Percentiles rank a stretch among this genome's conserved stretches.
These are phyloP conservation scores for Enhydra lutris DNA, from an alignment of 2,113 vertebrate genomes.

Conservation along the genomic window DNA sequence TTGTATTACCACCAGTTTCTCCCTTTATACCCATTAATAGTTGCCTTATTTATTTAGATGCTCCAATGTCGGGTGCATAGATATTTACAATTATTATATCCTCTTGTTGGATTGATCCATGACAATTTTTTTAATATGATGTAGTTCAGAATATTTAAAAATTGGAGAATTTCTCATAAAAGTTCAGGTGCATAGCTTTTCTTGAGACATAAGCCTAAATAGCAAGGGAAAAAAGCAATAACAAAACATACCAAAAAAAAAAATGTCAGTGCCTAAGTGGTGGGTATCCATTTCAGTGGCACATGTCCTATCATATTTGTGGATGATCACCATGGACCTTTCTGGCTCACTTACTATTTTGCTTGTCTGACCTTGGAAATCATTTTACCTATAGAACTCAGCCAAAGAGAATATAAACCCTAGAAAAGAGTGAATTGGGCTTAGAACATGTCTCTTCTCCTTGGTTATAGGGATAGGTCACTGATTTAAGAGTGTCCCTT, in stretches of 20 bases:
- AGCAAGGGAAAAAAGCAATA: neutral
- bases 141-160: neutral
- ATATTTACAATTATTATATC: neutral
- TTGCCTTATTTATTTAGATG: neutral
- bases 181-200: neutral
- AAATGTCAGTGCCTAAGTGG: neutral
- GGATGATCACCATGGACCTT: neutral
- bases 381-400: neutral
- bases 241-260: neutral
- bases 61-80: neutral
- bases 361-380: neutral
- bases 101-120: neutral
- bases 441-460: neutral
- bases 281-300: neutral
- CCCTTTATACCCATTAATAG: neutral
- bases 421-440: neutral
- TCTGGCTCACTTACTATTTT: neutral
- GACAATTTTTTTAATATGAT: neutral
- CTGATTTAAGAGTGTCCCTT: neutral
- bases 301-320: neutral
- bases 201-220: neutral
- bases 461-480: neutral
- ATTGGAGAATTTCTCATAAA: neutral
- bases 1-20: neutral
- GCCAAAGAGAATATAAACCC: neutral